Evolutionary conservation across 1,140 invertebrate species (phyloP).

Genomic region (Phthorimaea operculella): DNA sequence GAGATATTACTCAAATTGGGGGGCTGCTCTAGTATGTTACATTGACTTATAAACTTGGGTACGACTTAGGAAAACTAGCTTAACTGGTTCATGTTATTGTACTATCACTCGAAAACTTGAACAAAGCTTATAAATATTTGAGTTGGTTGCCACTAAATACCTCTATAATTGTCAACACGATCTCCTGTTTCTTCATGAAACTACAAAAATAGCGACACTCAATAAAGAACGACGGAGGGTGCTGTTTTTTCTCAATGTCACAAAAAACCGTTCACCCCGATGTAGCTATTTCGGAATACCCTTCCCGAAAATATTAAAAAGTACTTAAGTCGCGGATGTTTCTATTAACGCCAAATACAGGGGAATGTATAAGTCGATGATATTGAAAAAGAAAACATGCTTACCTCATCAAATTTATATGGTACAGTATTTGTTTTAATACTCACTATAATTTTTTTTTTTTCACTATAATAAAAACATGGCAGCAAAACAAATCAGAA

Average conservation of each 20-base stretch:
- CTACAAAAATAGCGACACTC: slow-evolving; percentile 1
- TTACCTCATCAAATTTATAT: too few species aligned
- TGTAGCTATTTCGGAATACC: background rate
- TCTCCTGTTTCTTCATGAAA: background rate
- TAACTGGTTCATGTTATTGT: background rate
- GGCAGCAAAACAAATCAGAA: too few species aligned
- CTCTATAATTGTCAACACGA: background rate
- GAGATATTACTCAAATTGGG: background rate
- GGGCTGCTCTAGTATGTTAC: background rate
- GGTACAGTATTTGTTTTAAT: too few species aligned
- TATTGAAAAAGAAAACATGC: too few species aligned
- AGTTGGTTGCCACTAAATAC: too few species aligned
- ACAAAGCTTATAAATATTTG: too few species aligned
- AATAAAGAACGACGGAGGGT: slow-evolving; percentile 2
- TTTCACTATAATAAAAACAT: too few species aligned
- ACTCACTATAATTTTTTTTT: too few species aligned
- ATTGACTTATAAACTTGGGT: background rate
- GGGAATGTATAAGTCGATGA: too few species aligned
- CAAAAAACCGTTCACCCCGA: background rate
- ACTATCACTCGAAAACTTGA: background rate
- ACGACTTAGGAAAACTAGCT: background rate
- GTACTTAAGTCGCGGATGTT: background rate
- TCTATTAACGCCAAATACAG: slow-evolving; percentile 2
- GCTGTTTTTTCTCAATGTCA: background rate
- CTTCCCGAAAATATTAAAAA: slow-evolving; percentile 6